These are phyloP conservation scores for Neopelma chrysocephalum DNA, from an alignment of 2,797 vertebrate genomes.

Conservation along the genomic window DNA sequence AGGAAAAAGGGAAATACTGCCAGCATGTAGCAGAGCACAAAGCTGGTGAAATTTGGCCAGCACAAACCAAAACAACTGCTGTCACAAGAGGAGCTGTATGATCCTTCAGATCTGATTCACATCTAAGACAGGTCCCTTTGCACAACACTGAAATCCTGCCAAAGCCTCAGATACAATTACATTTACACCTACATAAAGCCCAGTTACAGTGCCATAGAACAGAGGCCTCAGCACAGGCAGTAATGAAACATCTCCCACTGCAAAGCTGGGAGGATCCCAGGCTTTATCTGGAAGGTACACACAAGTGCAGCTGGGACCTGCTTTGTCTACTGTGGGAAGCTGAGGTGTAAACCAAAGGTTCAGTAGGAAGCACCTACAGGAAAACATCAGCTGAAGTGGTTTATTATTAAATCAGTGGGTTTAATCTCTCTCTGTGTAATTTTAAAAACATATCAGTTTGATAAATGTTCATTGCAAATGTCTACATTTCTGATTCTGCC, in stretches of 20 bases:
- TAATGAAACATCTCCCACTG: background rate
- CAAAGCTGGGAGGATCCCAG: background rate
- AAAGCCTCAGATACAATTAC: background rate
- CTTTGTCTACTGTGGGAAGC: background rate
- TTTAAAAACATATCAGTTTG: background rate
- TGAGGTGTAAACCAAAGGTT: background rate
- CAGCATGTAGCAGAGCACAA: background rate
- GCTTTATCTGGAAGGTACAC: background rate
- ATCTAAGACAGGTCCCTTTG: background rate
- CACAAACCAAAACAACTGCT: background rate
- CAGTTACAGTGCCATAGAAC: background rate
- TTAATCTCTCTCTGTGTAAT: background rate
- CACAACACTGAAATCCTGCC: background rate
- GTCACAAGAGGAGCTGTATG: background rate
- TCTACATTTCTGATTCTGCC: background rate
- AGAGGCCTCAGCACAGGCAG: background rate
- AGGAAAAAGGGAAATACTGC: background rate
- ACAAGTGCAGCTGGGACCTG: background rate
- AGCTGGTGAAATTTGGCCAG: background rate
- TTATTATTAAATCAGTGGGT: background rate
- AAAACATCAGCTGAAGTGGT: background rate
- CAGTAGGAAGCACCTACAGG: background rate
- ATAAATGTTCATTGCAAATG: background rate
- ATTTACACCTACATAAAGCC: background rate
- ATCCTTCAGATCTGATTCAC: background rate